phyloP scores from a whole-genome alignment of 2,113 vertebrate genomes.

The Egretta garzetta region DNA sequence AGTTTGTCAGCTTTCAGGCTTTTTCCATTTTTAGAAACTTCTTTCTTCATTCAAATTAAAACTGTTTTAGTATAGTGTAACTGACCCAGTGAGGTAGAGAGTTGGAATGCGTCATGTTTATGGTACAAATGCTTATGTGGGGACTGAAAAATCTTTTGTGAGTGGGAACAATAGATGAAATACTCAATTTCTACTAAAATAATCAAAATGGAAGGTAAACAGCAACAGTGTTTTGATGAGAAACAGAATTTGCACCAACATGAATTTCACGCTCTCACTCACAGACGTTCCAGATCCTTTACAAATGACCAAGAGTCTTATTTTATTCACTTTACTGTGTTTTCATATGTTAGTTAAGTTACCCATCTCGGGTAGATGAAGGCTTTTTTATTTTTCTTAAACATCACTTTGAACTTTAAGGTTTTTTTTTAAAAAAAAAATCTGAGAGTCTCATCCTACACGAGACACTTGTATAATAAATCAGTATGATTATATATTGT shows the following conservation, averaged over 20 bases:
- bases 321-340: neutral
- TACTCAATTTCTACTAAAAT: neutral
- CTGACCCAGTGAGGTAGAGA: neutral
- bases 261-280: neutral
- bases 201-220: neutral
- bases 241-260: neutral
- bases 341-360: neutral
- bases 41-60: neutral
- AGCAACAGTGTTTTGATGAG: neutral
- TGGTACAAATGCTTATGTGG: neutral
- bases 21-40: neutral
- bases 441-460: constrained; percentile 13
- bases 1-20: neutral
- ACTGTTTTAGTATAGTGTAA: neutral
- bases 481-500: constrained; percentile 21
- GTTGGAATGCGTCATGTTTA: neutral
- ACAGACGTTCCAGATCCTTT: neutral
- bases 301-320: neutral
- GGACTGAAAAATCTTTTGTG: neutral
- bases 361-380: constrained; percentile 15
- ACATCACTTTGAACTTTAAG: neutral
- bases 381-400: constrained; percentile 23
- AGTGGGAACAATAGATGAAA: neutral
- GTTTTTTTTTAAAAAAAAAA: neutral
- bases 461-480: constrained; percentile 47